Evolutionary conservation across 2,888 invertebrate species (phyloP).

Genomic region (Acanthosepion esculentum): DNA sequence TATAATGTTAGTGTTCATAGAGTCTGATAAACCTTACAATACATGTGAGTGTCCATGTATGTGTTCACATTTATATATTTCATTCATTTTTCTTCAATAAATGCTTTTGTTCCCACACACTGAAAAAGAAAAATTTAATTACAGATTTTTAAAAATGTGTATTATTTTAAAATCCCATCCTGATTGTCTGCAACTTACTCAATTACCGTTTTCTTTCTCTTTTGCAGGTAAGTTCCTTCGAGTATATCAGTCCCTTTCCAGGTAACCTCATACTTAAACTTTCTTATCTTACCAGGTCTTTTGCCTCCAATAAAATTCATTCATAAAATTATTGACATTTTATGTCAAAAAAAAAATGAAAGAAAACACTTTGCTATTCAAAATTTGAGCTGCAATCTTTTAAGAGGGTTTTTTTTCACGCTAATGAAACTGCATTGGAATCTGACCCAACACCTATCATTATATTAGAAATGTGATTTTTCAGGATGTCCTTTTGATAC

Average conservation of each 20-base stretch:
- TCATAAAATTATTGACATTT: background rate
- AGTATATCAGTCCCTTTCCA: background rate
- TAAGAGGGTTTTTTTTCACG: background rate
- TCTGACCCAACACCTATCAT: background rate
- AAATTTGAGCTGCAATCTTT: background rate
- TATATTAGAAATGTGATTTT: background rate
- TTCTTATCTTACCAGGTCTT: background rate
- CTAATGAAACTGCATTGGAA: no score
- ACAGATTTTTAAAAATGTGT: no score
- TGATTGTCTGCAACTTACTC: background rate
- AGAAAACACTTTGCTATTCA: background rate
- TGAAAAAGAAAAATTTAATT: no score
- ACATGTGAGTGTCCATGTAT: no score
- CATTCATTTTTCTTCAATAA: no score
- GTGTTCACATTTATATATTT: no score
- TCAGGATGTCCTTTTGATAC: background rate
- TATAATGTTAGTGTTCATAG: no score
- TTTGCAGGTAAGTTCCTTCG: conserved; percentile 6
- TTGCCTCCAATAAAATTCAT: no score
- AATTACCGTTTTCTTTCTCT: background rate
- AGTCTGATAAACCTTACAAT: no score
- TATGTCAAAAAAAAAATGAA: background rate
- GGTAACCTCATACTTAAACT: background rate
- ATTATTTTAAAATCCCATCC: background rate
- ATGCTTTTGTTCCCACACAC: no score